Base-by-base conservation (phyloP, 2,797 vertebrate species). In the Momotus momota region DNA sequence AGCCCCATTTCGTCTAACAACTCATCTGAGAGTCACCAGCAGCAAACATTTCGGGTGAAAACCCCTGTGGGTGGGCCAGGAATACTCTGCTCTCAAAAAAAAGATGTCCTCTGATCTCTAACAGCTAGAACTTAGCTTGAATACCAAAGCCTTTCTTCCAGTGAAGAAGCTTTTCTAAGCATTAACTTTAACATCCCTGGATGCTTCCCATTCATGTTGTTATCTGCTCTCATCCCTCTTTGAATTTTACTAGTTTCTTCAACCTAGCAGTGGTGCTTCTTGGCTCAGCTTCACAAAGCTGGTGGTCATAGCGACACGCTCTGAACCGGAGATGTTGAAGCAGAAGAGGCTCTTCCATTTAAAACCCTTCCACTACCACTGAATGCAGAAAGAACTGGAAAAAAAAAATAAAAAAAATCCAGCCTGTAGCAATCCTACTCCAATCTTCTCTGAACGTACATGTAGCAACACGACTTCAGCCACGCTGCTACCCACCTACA, bases 11-110 rank as follows among this genome's bases (percentile, higher is more conserved):
- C 35, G 14, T 9, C 58, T 49, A 31, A 7, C 17, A 38, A 29
- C 77, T 90, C 83, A 52, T 19, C 27, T 27, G 27, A 81, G 75
- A 52, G 40, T 14, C 77, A 49, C 21, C 64, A 71, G n/a, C 26
- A 57, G 43, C 43, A 90, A 87, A 62, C 5, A 23, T 14, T 29
- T 33, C 83, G 55, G 25, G 15, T 69, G 65, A 62, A 75, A 70
- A 14, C 6, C 9, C 8, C 31, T 0, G 0, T 2, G n/a, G 41
- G 29, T 27, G 14, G 22, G 17, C 27, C 52, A 49, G 21, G 29
- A 81, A 52, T 29, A 45, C 27, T 57, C n/a, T 45, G n/a, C 22
- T 23, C 54, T 81, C 43, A 43, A n/a, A 2, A 13, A 35, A 84
- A 20, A 84, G 19, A 19, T 16, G 14, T 35, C 60, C 40, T 46